Base-by-base conservation (phyloP, 2,797 vertebrate genomes). In the Cygnus olor region DNA sequence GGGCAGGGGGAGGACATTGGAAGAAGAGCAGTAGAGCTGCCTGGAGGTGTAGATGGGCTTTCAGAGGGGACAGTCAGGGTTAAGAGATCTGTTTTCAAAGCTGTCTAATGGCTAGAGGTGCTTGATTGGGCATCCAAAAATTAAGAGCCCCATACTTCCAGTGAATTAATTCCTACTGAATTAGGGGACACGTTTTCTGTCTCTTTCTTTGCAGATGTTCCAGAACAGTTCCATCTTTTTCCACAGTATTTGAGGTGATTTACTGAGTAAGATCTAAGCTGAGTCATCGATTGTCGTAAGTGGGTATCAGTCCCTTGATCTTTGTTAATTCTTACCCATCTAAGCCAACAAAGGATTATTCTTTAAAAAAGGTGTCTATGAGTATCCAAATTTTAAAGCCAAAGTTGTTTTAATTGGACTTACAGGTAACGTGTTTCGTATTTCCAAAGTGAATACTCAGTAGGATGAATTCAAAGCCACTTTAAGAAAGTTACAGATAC, bases 321-420 rank as follows among this genome's bases (percentile, higher is more conserved):
- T 88, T 42, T 78, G 66, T 63, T 80, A 72, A 89, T 89, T 90
- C 87, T 21, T 85, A 85, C 42, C 92, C 63, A 72, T 80, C 84
- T 83, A 80, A 78, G 82, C 92, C 81, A 83, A 56, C 1, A 2
- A 60, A 78, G 63, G 85, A 89, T 86, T 89, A 89, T 81, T 88
- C 85, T 81, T 79, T 80, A 87, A 79, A 79, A 85, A 64, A 77
- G 44, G 58, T 63, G 69, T 49, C 71, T 80, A n/a, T 17, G 38
- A 58, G 54, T 44, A 68, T 20, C 44, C 57, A 24, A 61, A 63
- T 56, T 95, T 95, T 93, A 93, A 90, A 94, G 70, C 51, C 77
- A 12, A 38, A 45, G n/a, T 51, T 81, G 80, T 70, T 93, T 88
- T 93, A 91, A 95, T 76, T 90, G 87, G 85, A 44, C 85, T 78